Evolutionary conservation across 2,888 invertebrate genomes (phyloP), one percentile per base, ranked within the genome.

Genomic region (Mythimna albipuncta): DNA sequence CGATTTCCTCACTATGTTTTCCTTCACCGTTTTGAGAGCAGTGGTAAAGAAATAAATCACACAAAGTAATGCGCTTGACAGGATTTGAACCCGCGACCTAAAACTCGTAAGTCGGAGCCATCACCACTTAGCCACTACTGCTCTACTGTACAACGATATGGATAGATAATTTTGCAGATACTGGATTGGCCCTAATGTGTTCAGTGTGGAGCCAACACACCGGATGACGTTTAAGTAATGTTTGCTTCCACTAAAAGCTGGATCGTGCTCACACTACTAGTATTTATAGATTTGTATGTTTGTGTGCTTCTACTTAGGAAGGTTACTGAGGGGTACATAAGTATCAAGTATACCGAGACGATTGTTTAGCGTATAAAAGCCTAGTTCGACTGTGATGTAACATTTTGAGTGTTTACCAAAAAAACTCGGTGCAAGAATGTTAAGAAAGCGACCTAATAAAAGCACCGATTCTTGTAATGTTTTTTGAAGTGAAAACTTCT

Each of bases 201-300:
- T 85, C 79, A 73, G 89, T 87, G 88, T 71, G 87, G 75, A 92
- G 93, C 91, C 92, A 91, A 91, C 91, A 89, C 83, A 81, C 94
- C 94, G 94, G 95, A 94, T 93, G 92, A 88, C 91, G 91, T 91
- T 89, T 90, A 93, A 94, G 94, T 94, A 91, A 94, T 94, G 95
- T 95, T 95, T 95, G 90, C 92, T 86, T 88, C 59, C 91, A 91
- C 94, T 95, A 94, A 95, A 95, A 95, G 95, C 94, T 89, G 73
- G 78, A 71, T 75, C 75, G 78, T 77, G 81, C 75, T 84, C 79
- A 66, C 69, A 32, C 72, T 68, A 19, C 72, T 74, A 21, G 13
- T 61, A 83, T 69, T 64, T 74, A 82, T 84, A 81, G 79, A 82
- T 83, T 70, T 71, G 47, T 73, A 67, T 74, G 67, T 71, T 65